Percentiles rank a stretch among this genome's conserved stretches.
These are phyloP conservation scores for Zaprionus ornatus DNA, from an alignment of 1,140 invertebrate species.

Conservation along the genomic window DNA sequence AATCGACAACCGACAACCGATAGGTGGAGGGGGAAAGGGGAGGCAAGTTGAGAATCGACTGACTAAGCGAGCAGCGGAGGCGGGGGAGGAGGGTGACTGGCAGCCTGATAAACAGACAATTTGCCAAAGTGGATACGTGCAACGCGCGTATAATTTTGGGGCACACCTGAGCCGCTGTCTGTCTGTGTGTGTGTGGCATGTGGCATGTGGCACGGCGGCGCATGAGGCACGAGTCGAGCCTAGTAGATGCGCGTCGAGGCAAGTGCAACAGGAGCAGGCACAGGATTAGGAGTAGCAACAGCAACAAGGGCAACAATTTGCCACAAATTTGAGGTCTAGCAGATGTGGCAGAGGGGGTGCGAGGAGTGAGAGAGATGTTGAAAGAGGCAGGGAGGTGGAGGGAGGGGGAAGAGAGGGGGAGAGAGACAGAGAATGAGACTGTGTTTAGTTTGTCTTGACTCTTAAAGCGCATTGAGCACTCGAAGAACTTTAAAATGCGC, in stretches of 20 bases:
- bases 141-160: conserved; percentile 72
- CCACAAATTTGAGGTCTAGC: conserved; percentile 1
- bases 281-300: conserved; percentile 36
- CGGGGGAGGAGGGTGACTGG: conserved; percentile 13
- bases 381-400: background rate
- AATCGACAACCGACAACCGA: conserved; percentile 36
- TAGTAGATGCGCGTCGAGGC: conserved; percentile 43
- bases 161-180: conserved; percentile 59
- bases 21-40: background rate
- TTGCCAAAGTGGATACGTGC: conserved; percentile 80
- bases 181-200: background rate
- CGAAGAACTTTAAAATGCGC: background rate
- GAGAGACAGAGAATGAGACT: background rate
- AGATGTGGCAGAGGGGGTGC: background rate
- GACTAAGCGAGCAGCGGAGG: conserved; percentile 42
- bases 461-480: background rate
- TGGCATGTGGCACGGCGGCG: conserved; percentile 2
- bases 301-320: conserved; percentile 31
- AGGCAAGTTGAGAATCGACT: conserved; percentile 17
- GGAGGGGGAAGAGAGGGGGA: background rate
- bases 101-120: conserved; percentile 80
- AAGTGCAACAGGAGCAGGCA: conserved; percentile 59
- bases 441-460: background rate
- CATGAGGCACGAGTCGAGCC: conserved; percentile 39
- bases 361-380: background rate